Percentiles rank a stretch among this genome's conserved stretches.
Evolutionary conservation across 2,113 vertebrate genomes (phyloP).

Genomic region (Clarias gariepinus): DNA sequence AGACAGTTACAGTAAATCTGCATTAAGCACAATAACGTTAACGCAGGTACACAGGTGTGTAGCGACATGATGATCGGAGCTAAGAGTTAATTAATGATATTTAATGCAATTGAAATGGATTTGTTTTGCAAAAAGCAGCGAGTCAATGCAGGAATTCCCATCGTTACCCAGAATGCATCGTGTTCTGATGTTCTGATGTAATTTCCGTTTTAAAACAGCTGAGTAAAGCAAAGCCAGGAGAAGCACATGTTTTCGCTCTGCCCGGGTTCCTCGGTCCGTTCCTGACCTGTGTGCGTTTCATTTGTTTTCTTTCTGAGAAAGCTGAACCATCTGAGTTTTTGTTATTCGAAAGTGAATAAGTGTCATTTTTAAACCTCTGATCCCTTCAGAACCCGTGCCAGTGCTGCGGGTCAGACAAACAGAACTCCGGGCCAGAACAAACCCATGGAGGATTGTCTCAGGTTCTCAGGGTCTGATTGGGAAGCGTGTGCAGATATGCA

Average conservation of each 20-base stretch:
- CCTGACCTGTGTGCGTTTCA: neutral
- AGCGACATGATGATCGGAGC: neutral
- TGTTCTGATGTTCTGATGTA: neutral
- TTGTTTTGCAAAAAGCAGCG: neutral
- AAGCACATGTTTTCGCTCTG: neutral
- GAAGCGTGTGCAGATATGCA: slow-evolving; percentile 17
- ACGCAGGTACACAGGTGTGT: neutral
- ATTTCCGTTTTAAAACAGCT: neutral
- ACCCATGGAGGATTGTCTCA: slow-evolving; percentile 35
- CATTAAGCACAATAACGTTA: neutral
- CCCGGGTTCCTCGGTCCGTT: neutral
- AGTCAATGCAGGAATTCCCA: neutral
- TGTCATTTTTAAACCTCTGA: slow-evolving; percentile 36
- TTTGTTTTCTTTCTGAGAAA: slow-evolving; percentile 42
- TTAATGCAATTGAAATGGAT: neutral
- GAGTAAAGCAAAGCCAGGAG: neutral
- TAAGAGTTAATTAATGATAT: too few relatives aligned
- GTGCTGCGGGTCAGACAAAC: slow-evolving; percentile 36
- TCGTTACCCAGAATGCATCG: neutral
- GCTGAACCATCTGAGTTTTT: slow-evolving; percentile 31
- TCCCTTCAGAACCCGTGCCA: slow-evolving; percentile 36
- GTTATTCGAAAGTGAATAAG: slow-evolving; percentile 28
- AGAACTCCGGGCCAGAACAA: slow-evolving; percentile 39
- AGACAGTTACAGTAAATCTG: neutral
- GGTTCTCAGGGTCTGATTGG: slow-evolving; percentile 21